Conservation (phyloP, 2,797 vertebrate species). For the Onychomys torridus region DNA sequence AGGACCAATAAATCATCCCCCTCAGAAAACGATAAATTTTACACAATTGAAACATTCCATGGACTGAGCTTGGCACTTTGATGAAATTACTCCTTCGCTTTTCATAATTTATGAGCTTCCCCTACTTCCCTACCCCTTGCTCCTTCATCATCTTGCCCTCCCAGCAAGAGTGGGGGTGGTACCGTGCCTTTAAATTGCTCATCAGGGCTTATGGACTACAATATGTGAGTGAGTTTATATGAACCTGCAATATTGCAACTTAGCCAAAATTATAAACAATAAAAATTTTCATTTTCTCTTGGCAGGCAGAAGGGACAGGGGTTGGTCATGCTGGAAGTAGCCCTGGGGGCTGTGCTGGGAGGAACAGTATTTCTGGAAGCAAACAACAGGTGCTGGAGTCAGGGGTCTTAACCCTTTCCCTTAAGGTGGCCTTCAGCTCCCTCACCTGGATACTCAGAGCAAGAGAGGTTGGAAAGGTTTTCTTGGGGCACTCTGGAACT, state of each 20-base stretch:
- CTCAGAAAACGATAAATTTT: slow-evolving; percentile 88
- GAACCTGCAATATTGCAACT: slow-evolving; percentile 85
- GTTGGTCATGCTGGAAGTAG: slow-evolving; percentile 68
- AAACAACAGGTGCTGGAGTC: background rate
- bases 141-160: slow-evolving; percentile 80
- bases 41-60: slow-evolving; percentile 90
- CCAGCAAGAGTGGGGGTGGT: slow-evolving; percentile 80
- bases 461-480: background rate
- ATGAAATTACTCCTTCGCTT: slow-evolving; percentile 88
- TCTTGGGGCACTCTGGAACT: background rate
- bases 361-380: background rate
- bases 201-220: slow-evolving; percentile 86
- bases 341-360: background rate
- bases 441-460: background rate
- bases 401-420: background rate
- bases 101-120: slow-evolving; percentile 87
- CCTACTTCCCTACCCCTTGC: slow-evolving; percentile 36
- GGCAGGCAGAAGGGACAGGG: slow-evolving; percentile 82
- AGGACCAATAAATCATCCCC: slow-evolving; percentile 86
- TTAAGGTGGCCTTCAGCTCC: background rate
- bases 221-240: slow-evolving; percentile 88
- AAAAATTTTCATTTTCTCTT: slow-evolving; percentile 88
- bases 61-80: slow-evolving; percentile 87
- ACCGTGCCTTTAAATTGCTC: slow-evolving; percentile 86
- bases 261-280: slow-evolving; percentile 87